These are phyloP conservation scores for Leptestheria dahalacensis DNA, from an alignment of 1,140 invertebrate genomes.

Conservation along the genomic window DNA sequence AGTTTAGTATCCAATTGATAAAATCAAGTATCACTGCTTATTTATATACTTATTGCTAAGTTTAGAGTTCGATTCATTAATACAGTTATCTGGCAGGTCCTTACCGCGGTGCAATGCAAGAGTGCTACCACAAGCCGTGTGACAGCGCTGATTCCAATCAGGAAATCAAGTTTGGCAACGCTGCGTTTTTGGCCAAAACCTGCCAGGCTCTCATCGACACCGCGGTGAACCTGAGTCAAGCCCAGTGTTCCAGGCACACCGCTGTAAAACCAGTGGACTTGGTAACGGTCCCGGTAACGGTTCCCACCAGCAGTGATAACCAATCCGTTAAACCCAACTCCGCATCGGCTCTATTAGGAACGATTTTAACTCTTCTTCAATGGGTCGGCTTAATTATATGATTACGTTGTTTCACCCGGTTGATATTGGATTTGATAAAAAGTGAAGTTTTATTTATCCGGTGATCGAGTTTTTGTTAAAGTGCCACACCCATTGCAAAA, in stretches of 20 bases:
- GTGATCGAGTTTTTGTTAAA: too few species aligned
- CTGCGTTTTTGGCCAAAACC: conserved; percentile 22
- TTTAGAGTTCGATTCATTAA: too few species aligned
- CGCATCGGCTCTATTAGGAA: neutral
- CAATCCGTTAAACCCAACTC: too few species aligned
- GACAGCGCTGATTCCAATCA: conserved; percentile 21
- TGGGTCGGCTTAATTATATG: too few species aligned
- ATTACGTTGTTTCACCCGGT: too few species aligned
- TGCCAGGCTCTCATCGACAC: conserved; percentile 21
- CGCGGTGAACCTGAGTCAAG: conserved; percentile 14
- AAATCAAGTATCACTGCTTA: too few species aligned
- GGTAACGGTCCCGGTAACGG: neutral
- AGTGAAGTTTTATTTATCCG: too few species aligned
- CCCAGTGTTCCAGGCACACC: neutral
- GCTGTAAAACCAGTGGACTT: neutral
- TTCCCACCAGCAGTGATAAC: too few species aligned
- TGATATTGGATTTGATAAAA: too few species aligned
- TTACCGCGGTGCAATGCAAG: conserved; percentile 28
- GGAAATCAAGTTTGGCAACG: conserved; percentile 19
- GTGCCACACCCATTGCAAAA: too few species aligned
- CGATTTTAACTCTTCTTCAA: neutral
- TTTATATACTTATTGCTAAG: too few species aligned
- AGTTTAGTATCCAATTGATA: too few species aligned
- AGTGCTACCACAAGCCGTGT: conserved; percentile 30
- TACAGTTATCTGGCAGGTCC: conserved; percentile 24